Evolutionary conservation across 2,113 vertebrate species (phyloP).

Genomic region (Nanorana parkeri): DNA sequence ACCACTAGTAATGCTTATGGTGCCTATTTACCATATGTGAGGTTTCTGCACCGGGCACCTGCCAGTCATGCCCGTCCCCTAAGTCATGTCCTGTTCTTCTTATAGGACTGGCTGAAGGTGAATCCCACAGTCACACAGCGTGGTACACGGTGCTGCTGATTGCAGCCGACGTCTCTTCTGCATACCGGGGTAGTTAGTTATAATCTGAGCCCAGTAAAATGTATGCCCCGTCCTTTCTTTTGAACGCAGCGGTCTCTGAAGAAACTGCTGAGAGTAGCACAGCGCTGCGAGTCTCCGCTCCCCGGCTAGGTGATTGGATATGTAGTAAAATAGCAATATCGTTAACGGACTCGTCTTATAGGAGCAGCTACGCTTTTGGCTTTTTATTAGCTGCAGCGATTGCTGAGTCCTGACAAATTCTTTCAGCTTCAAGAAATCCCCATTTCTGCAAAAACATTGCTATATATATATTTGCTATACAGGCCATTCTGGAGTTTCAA

Average conservation of each 20-base stretch:
- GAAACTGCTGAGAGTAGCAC: neutral
- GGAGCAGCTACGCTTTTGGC: neutral
- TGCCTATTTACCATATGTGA: no score
- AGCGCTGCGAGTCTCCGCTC: neutral
- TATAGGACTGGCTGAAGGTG: no score
- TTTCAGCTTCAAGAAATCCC: neutral
- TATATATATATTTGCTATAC: no score
- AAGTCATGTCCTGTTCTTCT: no score
- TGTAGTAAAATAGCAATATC: constrained; percentile 18
- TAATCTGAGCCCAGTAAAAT: neutral
- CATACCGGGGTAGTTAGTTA: neutral
- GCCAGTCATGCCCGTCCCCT: no score
- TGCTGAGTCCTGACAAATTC: neutral
- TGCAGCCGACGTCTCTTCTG: neutral
- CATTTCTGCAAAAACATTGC: no score
- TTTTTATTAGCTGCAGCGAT: neutral
- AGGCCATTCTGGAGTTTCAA: no score
- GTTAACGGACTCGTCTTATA: neutral
- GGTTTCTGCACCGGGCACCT: no score
- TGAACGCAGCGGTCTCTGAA: neutral
- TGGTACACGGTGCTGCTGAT: neutral
- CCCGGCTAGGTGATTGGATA: neutral
- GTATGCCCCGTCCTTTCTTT: neutral
- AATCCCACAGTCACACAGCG: no score
- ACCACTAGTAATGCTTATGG: no score